Conservation (phyloP, 2,113 vertebrate species). For the Nibea albiflora region DNA sequence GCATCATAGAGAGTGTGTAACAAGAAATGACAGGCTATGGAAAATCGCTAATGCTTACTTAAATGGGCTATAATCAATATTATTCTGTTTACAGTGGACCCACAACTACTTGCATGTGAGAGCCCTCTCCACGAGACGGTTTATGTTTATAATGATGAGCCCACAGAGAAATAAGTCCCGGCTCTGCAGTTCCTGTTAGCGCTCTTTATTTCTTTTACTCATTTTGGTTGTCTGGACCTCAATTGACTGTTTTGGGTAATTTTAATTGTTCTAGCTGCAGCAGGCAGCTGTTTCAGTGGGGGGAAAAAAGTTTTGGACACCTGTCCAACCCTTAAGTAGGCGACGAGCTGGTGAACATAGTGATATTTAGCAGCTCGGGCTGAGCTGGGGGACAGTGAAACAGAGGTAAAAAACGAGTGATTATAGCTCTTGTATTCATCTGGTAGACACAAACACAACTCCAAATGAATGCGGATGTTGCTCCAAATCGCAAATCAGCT, state of each 20-base stretch:
- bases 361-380: background rate
- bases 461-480: background rate
- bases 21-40: background rate
- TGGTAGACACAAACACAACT: background rate
- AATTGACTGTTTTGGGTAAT: background rate
- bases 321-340: background rate
- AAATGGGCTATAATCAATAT: background rate
- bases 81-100: background rate
- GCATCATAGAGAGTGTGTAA: slow-evolving; percentile 6
- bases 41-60: background rate
- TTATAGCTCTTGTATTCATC: background rate
- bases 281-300: too few relatives aligned
- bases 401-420: background rate
- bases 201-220: background rate
- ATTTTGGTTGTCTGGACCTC: background rate
- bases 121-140: background rate
- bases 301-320: background rate
- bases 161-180: background rate
- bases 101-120: background rate
- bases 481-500: background rate
- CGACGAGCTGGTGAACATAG: background rate
- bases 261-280: too few relatives aligned
- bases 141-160: background rate
- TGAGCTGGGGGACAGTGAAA: background rate
- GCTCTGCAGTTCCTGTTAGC: background rate